These are phyloP conservation scores for Mustela nigripes DNA, from an alignment of 2,113 vertebrate genomes.

Conservation along the genomic window DNA sequence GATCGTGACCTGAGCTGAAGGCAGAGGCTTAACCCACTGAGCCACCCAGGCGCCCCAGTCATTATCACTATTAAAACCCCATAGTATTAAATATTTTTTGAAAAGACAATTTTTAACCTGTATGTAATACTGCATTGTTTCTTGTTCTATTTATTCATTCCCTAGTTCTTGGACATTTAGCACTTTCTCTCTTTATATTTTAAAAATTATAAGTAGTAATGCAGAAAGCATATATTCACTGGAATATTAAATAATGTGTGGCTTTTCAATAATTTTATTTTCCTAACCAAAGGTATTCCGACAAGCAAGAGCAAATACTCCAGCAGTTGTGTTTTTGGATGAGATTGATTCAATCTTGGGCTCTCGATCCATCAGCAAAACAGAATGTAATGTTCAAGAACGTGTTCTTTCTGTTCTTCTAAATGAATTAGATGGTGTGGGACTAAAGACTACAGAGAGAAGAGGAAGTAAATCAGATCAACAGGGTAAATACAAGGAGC, in stretches of 20 bases:
- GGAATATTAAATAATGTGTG: not conserved
- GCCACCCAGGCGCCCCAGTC: no score
- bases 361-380: slow-evolving; percentile 87
- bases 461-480: slow-evolving; percentile 88
- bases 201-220: not conserved
- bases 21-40: no score
- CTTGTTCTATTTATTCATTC: slow-evolving; percentile 40
- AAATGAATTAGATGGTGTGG: slow-evolving; percentile 97
- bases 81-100: slow-evolving; percentile 13
- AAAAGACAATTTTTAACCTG: slow-evolving; percentile 33
- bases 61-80: slow-evolving; percentile 20
- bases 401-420: slow-evolving; percentile 96
- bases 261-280: slow-evolving; percentile 56
- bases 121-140: not conserved
- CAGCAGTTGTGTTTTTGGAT: slow-evolving; percentile 97
- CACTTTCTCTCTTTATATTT: slow-evolving; percentile 36
- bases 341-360: slow-evolving; percentile 97
- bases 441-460: slow-evolving; percentile 92
- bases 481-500: slow-evolving; percentile 86
- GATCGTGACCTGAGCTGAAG: no score
- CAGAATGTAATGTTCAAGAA: slow-evolving; percentile 89
- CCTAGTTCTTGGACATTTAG: not conserved
- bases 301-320: slow-evolving; percentile 95
- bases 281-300: slow-evolving; percentile 91
- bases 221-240: not conserved